These are phyloP conservation scores for Agrotis puta DNA, from an alignment of 2,888 invertebrate species.

Conservation along the genomic window DNA sequence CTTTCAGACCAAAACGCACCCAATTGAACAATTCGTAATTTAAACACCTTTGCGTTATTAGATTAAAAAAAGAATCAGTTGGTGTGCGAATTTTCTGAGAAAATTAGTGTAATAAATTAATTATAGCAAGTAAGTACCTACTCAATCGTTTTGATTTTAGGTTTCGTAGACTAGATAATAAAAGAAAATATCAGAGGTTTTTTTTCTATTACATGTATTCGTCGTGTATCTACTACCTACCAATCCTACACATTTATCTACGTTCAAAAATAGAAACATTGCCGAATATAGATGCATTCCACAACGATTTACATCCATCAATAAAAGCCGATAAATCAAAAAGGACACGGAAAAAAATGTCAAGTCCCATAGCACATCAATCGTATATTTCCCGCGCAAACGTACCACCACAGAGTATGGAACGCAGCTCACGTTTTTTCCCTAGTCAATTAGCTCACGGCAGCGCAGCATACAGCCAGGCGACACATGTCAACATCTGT, in stretches of 20 bases:
- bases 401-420: conserved; percentile 53
- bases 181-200: not conserved
- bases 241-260: not conserved
- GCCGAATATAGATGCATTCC: conserved; percentile 31
- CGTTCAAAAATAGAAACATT: conserved; percentile 26
- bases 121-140: too few relatives aligned
- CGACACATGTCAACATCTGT: conserved; percentile 90
- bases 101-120: conserved; percentile 9
- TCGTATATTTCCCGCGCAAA: conserved; percentile 72
- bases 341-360: conserved; percentile 58
- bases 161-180: not conserved
- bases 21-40: conserved; percentile 56
- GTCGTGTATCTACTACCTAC: not conserved
- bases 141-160: not conserved
- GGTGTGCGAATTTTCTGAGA: conserved; percentile 10
- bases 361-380: conserved; percentile 68
- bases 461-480: conserved; percentile 73
- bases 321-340: conserved; percentile 55
- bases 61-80: conserved; percentile 57
- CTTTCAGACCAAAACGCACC: conserved; percentile 54
- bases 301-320: conserved; percentile 31
- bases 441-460: conserved; percentile 86
- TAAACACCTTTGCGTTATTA: conserved; percentile 53
- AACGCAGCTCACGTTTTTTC: conserved; percentile 80
- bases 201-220: not conserved